Percentiles rank a stretch among this genome's conserved stretches.
Evolutionary conservation across 1,140 invertebrate genomes (phyloP).

Genomic region (Dinothrombium tinctorium): DNA sequence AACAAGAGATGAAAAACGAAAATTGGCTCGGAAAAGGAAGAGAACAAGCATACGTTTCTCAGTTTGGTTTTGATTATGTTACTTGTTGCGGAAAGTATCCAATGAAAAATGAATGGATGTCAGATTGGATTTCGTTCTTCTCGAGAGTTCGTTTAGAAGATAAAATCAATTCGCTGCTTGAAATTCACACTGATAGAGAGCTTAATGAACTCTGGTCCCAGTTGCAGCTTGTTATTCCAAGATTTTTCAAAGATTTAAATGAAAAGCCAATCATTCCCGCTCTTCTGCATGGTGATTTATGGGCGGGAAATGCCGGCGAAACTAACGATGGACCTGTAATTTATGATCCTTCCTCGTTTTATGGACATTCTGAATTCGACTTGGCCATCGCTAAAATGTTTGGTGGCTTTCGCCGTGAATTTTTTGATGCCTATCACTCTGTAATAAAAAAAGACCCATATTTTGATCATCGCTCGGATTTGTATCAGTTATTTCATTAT

Average conservation of each 20-base stretch:
- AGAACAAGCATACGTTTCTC: slow-evolving; percentile 18
- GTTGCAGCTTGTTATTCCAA: slow-evolving; percentile 25
- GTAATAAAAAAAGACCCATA: slow-evolving; percentile 30
- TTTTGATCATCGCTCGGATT: slow-evolving; percentile 22
- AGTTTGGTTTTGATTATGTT: slow-evolving; percentile 34
- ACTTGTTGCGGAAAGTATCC: slow-evolving; percentile 31
- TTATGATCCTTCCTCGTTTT: slow-evolving; percentile 37
- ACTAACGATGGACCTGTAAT: slow-evolving; percentile 29
- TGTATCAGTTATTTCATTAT: slow-evolving; percentile 38
- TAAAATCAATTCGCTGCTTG: slow-evolving; percentile 22
- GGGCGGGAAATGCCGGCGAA: slow-evolving; percentile 34
- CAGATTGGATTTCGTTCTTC: slow-evolving; percentile 30
- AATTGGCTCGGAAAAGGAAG: neutral
- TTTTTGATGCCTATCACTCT: slow-evolving; percentile 31
- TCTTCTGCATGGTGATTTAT: slow-evolving; percentile 38
- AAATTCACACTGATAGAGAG: slow-evolving; percentile 26
- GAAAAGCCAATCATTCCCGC: slow-evolving; percentile 25
- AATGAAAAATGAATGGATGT: slow-evolving; percentile 28
- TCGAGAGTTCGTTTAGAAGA: slow-evolving; percentile 22
- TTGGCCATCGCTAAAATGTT: slow-evolving; percentile 35
- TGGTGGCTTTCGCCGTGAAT: slow-evolving; percentile 30
- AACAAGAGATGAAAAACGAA: slow-evolving; percentile 3
- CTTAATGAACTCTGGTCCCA: slow-evolving; percentile 27
- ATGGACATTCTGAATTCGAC: slow-evolving; percentile 39
- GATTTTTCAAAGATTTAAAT: slow-evolving; percentile 26